A percentile compares a stretch with the other conserved stretches of the same genome.
phyloP scores from a whole-genome alignment of 2,888 invertebrate genomes.

The Chelonus formosanus region DNA sequence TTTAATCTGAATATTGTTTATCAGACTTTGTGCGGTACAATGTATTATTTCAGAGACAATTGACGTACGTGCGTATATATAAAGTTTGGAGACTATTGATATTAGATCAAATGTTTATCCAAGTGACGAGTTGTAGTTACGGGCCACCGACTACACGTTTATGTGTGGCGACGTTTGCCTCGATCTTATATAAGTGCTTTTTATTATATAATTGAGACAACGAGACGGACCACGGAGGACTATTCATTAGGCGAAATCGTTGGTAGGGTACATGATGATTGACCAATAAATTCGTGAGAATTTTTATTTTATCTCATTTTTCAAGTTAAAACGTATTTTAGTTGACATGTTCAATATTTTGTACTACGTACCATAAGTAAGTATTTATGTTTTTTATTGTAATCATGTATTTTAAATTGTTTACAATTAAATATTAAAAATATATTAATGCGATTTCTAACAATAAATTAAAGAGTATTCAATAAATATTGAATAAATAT shows the following conservation, averaged over 20 bases:
- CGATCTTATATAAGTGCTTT: slow-evolving; percentile 62
- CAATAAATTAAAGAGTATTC: too few species aligned
- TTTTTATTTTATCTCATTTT: too few species aligned
- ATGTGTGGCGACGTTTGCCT: slow-evolving; percentile 55
- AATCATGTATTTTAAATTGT: too few species aligned
- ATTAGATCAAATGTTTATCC: slow-evolving; percentile 41
- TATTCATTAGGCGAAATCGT: slow-evolving; percentile 29
- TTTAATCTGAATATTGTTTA: too few species aligned
- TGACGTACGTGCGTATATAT: not conserved
- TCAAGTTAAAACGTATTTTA: too few species aligned
- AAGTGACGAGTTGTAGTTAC: slow-evolving; percentile 42
- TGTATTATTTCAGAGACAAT: not conserved
- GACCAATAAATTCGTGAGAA: not conserved
- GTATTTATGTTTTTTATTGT: too few species aligned
- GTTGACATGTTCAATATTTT: too few species aligned
- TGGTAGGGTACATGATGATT: not conserved
- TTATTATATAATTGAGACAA: slow-evolving; percentile 62
- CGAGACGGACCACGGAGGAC: slow-evolving; percentile 32
- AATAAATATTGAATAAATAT: too few species aligned
- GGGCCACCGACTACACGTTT: slow-evolving; percentile 46
- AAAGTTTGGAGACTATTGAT: slow-evolving; percentile 2
- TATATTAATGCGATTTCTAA: too few species aligned
- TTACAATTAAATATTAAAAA: too few species aligned
- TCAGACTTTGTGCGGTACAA: too few species aligned
- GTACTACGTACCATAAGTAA: too few species aligned